Conservation (phyloP, 2,113 vertebrate genomes). For the Rhynchopsitta pachyrhyncha region DNA sequence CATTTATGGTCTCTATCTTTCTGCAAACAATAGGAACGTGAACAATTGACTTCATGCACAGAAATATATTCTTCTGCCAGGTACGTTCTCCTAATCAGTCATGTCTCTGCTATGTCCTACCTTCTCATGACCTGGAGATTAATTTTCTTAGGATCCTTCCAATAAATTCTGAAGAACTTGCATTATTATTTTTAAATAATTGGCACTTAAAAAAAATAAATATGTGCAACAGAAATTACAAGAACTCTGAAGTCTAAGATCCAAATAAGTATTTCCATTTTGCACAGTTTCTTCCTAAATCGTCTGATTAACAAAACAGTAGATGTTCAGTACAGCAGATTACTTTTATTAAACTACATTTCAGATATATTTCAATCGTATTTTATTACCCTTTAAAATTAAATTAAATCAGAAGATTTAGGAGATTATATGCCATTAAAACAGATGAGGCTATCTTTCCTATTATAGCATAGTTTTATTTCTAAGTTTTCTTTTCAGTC, state of each 20-base stretch:
- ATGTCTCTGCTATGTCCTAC: neutral
- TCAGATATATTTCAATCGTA: constrained; percentile 39
- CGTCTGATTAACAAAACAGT: constrained; percentile 27
- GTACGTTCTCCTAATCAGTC: neutral
- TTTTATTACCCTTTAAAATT: constrained; percentile 60
- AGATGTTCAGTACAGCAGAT: constrained; percentile 23
- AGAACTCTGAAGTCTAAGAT: neutral
- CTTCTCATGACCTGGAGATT: neutral
- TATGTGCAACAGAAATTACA: neutral
- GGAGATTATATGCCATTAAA: constrained; percentile 39
- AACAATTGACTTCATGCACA: constrained; percentile 43
- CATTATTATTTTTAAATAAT: neutral
- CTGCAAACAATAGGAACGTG: constrained; percentile 33
- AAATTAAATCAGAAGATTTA: constrained; percentile 58
- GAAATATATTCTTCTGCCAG: constrained; percentile 18
- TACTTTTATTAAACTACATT: constrained; percentile 44
- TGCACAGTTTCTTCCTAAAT: neutral
- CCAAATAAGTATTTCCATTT: neutral
- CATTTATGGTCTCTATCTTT: constrained; percentile 18
- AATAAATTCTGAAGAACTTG: neutral
- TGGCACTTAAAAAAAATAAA: neutral
- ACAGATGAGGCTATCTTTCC: neutral
- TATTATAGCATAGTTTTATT: neutral
- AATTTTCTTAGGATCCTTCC: neutral
- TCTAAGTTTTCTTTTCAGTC: neutral